Evolutionary conservation across 2,113 vertebrate genomes (phyloP).

Genomic region (Anser brachyrhynchus): DNA sequence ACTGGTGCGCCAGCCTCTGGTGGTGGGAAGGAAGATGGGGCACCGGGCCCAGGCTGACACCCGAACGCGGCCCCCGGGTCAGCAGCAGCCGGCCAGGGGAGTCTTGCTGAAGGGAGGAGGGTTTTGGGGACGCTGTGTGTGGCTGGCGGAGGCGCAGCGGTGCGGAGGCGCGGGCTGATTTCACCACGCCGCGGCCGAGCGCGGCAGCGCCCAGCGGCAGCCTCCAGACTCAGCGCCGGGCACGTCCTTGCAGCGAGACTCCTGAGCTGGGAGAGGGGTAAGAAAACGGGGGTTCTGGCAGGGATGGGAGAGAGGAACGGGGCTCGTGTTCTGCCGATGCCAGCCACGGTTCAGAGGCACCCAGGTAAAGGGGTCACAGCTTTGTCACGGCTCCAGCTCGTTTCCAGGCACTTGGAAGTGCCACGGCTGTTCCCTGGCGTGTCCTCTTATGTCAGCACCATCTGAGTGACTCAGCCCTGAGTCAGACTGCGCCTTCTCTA

Average conservation of each 20-base stretch:
- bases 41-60: fast-evolving
- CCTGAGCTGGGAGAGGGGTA: background rate
- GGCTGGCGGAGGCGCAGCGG: background rate
- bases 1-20: background rate
- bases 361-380: fast-evolving
- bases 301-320: background rate
- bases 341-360: background rate
- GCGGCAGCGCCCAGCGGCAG: no score
- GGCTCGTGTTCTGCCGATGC: background rate
- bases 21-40: fast-evolving
- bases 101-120: fast-evolving
- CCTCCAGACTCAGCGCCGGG: no score
- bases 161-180: background rate
- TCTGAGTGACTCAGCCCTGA: slow-evolving; percentile 15
- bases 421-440: background rate
- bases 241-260: background rate
- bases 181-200: no score
- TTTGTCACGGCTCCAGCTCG: background rate
- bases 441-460: slow-evolving; percentile 16
- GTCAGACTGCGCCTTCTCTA: background rate
- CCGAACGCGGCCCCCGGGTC: fast-evolving
- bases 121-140: background rate
- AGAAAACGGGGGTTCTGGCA: background rate
- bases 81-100: background rate
- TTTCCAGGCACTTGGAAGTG: background rate